phyloP scores from a whole-genome alignment of 2,113 vertebrate genomes.

The mouse (Mus musculus) region GRCm39 chr8:60787501-60788000 shows the following conservation, averaged over 20 bases:
- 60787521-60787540: neutral
- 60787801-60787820: neutral
- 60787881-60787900: neutral
- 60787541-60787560: neutral
- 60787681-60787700: neutral
- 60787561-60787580: neutral
- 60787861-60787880: neutral
- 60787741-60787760: neutral
- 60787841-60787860: neutral
- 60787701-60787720: too few species aligned
- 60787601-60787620: neutral
- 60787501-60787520: neutral
- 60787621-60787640: neutral
- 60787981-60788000: neutral
- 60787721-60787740: neutral
- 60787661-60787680: neutral
- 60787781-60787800: neutral
- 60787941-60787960: conserved; percentile 30
- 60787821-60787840: neutral
- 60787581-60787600: neutral
- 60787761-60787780: neutral
- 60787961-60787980: neutral
- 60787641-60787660: neutral
- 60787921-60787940: neutral
- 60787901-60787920: neutral